Evolutionary conservation across 2,888 invertebrate species (phyloP), one percentile per base, ranked within the genome.

Genomic region (Keiferia lycopersicella): DNA sequence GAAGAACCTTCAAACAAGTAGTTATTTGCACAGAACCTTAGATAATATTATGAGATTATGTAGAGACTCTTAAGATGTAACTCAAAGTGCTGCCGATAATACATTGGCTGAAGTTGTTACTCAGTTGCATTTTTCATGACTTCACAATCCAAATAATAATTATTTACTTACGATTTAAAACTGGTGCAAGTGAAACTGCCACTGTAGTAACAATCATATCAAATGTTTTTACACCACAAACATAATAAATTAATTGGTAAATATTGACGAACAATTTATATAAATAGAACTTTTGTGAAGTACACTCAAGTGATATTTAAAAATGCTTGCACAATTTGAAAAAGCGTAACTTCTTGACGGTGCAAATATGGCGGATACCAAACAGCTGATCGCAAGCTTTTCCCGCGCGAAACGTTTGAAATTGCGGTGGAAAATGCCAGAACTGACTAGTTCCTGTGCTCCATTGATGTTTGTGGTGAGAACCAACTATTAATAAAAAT

Each of bases 391-490:
- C n/a, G 41, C 14, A 12, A 41, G 41, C 41, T 41, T 41, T 41
- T 41, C 6, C 41, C 41, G 41, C 41, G 41, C 41, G 12, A 14
- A 41, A 14, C 12, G n/a, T 39, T 8, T 39, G 39, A 39, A 39
- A 39, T 6, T 39, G 41, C 41, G 41, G 41, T 41, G 41, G 41
- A 41, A 41, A 6, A 41, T n/a, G 41, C 41, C 41, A 41, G 41
- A 41, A 41, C 41, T 41, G 41, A 14, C 41, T 41, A 41, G 41
- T 41, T 41, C 41, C 41, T 41, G 41, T 14, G 41, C 3, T 41
- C n/a, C 41, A 64, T 63, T 61, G 61, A 34, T 65, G 62, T 59
- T 60, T 63, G 51, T 38, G 61, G 41, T 41, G 41, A 14, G 41
- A 41, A 34, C n/a, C 41, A 41, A 41, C 41, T 41, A 41, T 41